A percentile compares a stretch with the other conserved stretches of the same genome.
phyloP scores from a whole-genome alignment of 2,113 vertebrate species.

The Calypte anna region DNA sequence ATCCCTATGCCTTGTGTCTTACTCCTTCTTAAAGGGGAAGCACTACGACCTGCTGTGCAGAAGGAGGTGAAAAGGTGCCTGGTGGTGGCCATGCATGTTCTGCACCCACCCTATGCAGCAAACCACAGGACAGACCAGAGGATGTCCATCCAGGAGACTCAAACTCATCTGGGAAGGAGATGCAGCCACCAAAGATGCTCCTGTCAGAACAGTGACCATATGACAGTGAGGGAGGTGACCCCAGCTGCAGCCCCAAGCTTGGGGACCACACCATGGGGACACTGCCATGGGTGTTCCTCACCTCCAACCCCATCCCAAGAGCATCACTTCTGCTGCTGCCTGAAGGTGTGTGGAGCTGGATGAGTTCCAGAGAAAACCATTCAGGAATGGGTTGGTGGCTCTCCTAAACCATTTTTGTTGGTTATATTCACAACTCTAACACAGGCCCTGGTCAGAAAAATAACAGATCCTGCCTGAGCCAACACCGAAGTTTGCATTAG shows the following conservation, averaged over 20 bases:
- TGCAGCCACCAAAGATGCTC: background rate
- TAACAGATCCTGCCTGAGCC: background rate
- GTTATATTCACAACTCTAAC: background rate
- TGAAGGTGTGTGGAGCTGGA: accelerated
- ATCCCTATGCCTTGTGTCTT: background rate
- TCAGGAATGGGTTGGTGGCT: background rate
- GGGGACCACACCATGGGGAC: accelerated
- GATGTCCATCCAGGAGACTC: background rate
- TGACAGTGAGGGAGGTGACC: background rate
- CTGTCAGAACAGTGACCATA: background rate
- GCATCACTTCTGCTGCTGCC: background rate
- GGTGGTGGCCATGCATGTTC: accelerated
- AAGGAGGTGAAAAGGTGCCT: background rate
- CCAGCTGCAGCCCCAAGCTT: background rate
- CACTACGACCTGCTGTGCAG: background rate
- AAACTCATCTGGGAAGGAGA: background rate
- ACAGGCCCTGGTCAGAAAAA: background rate
- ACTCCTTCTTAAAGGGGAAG: background rate
- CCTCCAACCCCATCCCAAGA: background rate
- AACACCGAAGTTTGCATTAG: background rate
- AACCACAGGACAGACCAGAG: background rate
- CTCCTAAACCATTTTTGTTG: background rate
- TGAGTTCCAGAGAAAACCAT: background rate
- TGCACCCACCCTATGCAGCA: background rate
- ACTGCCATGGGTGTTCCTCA: background rate